Evolutionary conservation across 2,888 invertebrate species (phyloP), one percentile per base, ranked within the genome.

Genomic region (Nebria brevicollis): DNA sequence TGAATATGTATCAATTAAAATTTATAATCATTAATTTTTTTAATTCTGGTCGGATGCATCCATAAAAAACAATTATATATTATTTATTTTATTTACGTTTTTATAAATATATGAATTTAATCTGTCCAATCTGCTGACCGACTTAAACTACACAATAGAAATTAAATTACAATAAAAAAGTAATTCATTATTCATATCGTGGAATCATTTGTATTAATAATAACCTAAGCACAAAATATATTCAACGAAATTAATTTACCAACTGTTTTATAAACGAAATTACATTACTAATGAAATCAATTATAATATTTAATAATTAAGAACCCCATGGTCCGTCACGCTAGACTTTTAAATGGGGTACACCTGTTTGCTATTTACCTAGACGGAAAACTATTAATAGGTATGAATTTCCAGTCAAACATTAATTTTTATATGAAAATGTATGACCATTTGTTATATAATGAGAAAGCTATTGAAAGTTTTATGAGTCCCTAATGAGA

Each of bases 351-450:
- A 70, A 70, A 25, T 70, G 15, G 64, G 54, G 26, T 25, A 43
- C 77, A 77, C 77, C 77, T 77, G 77, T 77, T 72, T 77, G 72
- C 68, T 54, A n/a, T 34, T 54, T 54, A 5, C 5, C 34, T 5
- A 34, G 34, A 34, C 34, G 34, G 66, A 66, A 66, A 66, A 20
- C 10, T 13, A 20, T 66, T 13, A 66, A 66, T 25, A 66, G 15
- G 66, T 66, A 25, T 20, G 20, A 66, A 13, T 20, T 13, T 66
- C 25, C 34, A 20, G 66, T 66, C 15, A 0, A 20, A 20, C 20
- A 20, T 20, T 20, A 20, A 20, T 20, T 20, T 20, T 20, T 20
- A 20, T 25, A 66, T 66, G 20, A 20, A 20, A 20, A 20, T 20
- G 7, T 66, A 66, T 66, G 15, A n/a, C 66, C 7, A 66, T 66